Percentiles rank a stretch among this genome's conserved stretches.
Evolutionary conservation across 2,797 vertebrate genomes (phyloP).

Genomic region (Anguilla obscura): DNA sequence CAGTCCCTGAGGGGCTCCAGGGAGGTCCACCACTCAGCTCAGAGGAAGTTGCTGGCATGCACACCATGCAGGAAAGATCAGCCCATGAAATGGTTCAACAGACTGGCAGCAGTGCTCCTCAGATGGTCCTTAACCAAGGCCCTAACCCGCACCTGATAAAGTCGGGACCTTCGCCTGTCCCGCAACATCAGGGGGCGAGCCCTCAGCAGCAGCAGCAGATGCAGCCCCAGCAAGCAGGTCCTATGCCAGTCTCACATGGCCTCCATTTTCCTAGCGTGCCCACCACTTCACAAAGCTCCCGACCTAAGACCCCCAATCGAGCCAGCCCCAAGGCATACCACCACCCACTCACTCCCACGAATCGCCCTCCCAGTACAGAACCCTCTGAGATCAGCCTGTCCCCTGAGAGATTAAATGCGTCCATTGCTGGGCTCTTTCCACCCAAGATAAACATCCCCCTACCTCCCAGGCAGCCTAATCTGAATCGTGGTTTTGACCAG

Average conservation of each 20-base stretch:
- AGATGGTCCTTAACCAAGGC: conserved; percentile 80
- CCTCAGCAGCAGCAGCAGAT: conserved; percentile 71
- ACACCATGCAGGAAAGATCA: conserved; percentile 78
- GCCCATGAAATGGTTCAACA: conserved; percentile 76
- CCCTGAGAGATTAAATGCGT: conserved; percentile 96
- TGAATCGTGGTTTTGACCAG: conserved; percentile 95
- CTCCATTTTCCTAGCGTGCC: conserved; percentile 91
- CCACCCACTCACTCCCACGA: conserved; percentile 94
- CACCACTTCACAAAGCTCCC: conserved; percentile 88
- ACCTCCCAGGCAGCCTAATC: conserved; percentile 87
- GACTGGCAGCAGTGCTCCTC: conserved; percentile 82
- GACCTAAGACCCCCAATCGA: conserved; percentile 97
- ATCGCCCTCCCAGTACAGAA: conserved; percentile 96
- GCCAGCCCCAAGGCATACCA: conserved; percentile 97
- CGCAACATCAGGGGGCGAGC: conserved; percentile 75
- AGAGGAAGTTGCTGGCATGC: conserved; percentile 76
- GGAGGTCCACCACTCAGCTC: conserved; percentile 79
- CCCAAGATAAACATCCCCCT: conserved; percentile 99
- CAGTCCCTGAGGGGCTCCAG: conserved; percentile 84
- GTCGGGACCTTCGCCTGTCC: conserved; percentile 79
- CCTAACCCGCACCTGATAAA: conserved; percentile 89
- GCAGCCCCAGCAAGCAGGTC: conserved; percentile 77
- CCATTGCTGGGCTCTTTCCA: conserved; percentile 96
- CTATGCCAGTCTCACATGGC: conserved; percentile 77
- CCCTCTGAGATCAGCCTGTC: conserved; percentile 98